phyloP scores from a whole-genome alignment of 2,888 invertebrate genomes.

The Bembecia ichneumoniformis region DNA sequence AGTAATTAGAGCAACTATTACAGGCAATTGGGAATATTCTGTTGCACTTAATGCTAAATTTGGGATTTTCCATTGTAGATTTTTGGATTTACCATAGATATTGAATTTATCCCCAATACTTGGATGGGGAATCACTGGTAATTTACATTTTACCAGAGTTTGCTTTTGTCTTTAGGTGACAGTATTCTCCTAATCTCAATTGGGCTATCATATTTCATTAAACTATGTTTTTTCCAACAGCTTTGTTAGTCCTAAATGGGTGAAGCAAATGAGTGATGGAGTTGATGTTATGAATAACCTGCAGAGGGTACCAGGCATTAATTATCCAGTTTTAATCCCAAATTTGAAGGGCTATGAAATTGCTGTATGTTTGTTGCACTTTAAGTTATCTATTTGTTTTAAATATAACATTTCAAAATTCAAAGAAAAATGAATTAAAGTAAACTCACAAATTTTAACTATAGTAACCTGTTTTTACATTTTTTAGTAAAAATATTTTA shows the following conservation, averaged over 20 bases:
- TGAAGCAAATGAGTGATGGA: constrained; percentile 98
- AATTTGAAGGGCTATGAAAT: constrained; percentile 90
- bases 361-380: constrained; percentile 74
- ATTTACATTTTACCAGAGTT: background rate
- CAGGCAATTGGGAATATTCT: too few species aligned
- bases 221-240: constrained; percentile 52
- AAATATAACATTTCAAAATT: too few species aligned
- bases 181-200: too few species aligned
- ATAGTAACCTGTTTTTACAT: background rate
- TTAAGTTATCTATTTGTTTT: too few species aligned
- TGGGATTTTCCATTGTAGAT: too few species aligned
- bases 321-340: constrained; percentile 94
- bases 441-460: background rate
- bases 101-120: too few species aligned
- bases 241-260: constrained; percentile 99
- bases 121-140: too few species aligned
- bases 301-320: constrained; percentile 75
- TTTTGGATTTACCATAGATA: too few species aligned
- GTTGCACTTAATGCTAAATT: too few species aligned
- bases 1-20: too few species aligned
- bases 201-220: background rate
- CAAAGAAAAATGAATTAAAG: too few species aligned
- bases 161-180: too few species aligned
- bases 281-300: constrained; percentile 81
- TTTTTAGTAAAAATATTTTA: background rate